Evolutionary conservation across 2,797 vertebrate genomes (phyloP).

Genomic region (Oreochromis grahami): DNA sequence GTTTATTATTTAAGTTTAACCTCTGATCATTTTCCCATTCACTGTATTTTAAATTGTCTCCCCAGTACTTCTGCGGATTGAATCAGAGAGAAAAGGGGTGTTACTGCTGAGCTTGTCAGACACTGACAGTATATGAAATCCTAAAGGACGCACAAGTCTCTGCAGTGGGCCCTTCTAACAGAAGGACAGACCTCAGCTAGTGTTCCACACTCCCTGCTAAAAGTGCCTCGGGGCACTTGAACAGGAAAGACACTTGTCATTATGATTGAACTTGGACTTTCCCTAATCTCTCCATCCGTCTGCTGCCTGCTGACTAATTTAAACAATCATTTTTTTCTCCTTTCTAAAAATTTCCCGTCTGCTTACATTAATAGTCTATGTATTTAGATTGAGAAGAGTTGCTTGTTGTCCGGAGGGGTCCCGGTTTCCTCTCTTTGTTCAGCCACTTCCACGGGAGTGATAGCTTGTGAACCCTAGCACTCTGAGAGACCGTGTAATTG

Average conservation of each 20-base stretch:
- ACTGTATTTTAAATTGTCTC: neutral
- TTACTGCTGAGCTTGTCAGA: neutral
- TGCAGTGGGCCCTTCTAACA: constrained; percentile 5
- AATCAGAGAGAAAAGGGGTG: neutral
- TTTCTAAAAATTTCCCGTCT: neutral
- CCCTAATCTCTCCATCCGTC: constrained; percentile 13
- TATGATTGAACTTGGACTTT: constrained; percentile 38
- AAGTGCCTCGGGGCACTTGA: constrained; percentile 27
- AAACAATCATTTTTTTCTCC: neutral
- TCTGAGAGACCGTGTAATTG: constrained; percentile 48
- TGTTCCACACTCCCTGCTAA: neutral
- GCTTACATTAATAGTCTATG: constrained; percentile 31
- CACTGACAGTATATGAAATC: constrained; percentile 22
- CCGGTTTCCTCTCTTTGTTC: neutral
- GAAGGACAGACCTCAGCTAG: constrained; percentile 36
- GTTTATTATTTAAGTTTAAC: constrained; percentile 5
- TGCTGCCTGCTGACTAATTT: constrained; percentile 18
- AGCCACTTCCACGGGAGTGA: constrained; percentile 11
- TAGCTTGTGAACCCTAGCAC: constrained; percentile 18
- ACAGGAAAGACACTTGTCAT: constrained; percentile 26
- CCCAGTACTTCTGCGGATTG: neutral
- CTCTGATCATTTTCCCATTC: neutral
- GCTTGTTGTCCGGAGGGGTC: neutral
- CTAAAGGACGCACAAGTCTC: constrained; percentile 35
- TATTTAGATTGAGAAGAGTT: constrained; percentile 12